A percentile compares a stretch with the other conserved stretches of the same genome.
Conservation (phyloP, 2,888 invertebrate genomes). For the Acleris holmiana region DNA sequence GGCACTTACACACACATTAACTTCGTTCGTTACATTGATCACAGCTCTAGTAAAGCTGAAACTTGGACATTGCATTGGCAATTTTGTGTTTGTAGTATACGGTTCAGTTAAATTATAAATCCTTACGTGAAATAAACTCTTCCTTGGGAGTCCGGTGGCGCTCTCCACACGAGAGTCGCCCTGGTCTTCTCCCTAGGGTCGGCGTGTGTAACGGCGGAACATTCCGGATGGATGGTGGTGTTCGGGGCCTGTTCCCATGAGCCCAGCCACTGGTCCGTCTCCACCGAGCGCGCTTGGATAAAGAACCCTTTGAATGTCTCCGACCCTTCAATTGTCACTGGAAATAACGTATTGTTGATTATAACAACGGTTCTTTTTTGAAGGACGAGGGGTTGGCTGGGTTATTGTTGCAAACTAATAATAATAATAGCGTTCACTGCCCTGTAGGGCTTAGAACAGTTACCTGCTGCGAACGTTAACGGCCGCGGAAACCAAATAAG, state of each 20-base stretch:
- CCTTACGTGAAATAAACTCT: constrained; percentile 93
- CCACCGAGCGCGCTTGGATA: constrained; percentile 90
- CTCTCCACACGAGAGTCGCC: constrained; percentile 90
- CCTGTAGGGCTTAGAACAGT: no score
- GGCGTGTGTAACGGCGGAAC: constrained; percentile 91
- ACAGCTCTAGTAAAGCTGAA: no score
- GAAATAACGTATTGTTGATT: constrained; percentile 35
- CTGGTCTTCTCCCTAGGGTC: constrained; percentile 90
- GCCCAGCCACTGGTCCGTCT: constrained; percentile 90
- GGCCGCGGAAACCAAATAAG: no score
- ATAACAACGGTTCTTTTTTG: constrained; percentile 24
- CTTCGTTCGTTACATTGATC: no score
- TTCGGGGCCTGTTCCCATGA: constrained; percentile 89
- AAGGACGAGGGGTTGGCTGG: not conserved
- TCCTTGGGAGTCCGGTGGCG: constrained; percentile 87
- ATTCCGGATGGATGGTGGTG: constrained; percentile 90
- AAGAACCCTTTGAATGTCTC: constrained; percentile 92
- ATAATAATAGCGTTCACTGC: no score
- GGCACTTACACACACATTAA: no score
- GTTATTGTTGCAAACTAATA: no score
- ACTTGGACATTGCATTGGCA: no score
- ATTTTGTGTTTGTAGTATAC: no score
- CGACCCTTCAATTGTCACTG: constrained; percentile 84
- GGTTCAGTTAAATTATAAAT: not conserved
- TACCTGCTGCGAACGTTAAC: no score